Percentiles rank a stretch among this genome's conserved stretches.
These are phyloP conservation scores for Lagodon rhomboides DNA, from an alignment of 2,797 vertebrate species.

Conservation along the genomic window DNA sequence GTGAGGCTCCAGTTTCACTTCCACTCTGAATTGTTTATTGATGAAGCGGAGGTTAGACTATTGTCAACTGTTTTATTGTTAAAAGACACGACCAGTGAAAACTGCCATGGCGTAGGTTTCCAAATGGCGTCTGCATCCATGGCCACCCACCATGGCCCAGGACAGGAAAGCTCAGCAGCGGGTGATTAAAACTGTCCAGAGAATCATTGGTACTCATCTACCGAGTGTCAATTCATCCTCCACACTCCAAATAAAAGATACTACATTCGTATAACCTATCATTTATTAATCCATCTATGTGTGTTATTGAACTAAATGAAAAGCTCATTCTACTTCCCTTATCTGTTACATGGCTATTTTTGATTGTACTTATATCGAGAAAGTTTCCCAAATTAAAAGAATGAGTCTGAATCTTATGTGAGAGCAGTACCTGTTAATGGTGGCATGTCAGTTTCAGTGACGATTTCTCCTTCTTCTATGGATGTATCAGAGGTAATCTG, in stretches of 20 bases:
- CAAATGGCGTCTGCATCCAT: no score
- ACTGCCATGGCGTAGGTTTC: no score
- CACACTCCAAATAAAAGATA: no score
- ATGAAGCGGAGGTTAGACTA: background rate
- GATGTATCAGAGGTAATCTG: constrained; percentile 78
- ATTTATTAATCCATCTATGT: no score
- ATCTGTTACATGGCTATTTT: background rate
- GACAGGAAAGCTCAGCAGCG: no score
- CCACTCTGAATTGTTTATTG: background rate
- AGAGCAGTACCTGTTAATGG: constrained; percentile 86
- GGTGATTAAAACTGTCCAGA: no score
- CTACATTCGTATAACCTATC: no score
- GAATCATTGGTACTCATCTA: no score
- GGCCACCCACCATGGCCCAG: no score
- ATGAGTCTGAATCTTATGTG: background rate
- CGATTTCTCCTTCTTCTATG: constrained; percentile 90
- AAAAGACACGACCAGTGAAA: background rate
- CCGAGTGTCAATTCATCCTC: no score
- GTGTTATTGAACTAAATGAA: no score
- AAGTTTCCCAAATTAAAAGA: background rate
- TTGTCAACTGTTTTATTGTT: background rate
- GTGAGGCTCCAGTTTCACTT: background rate
- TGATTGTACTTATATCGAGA: background rate
- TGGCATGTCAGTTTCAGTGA: constrained; percentile 92
- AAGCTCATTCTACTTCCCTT: no score